phyloP scores from a whole-genome alignment of 2,113 vertebrate genomes.

The Tiliqua scincoides region DNA sequence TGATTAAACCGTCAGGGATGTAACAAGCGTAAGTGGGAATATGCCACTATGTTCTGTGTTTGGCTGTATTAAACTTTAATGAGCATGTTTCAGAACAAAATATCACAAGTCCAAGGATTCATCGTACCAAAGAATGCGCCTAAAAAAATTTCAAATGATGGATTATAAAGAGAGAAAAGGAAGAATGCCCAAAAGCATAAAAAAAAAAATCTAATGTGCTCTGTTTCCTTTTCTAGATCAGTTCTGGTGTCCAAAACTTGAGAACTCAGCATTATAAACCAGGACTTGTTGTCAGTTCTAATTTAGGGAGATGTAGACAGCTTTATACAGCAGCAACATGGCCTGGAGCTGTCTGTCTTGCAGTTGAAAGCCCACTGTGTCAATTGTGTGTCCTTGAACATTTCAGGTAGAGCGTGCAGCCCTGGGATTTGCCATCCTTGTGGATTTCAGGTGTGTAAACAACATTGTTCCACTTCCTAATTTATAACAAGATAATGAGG shows the following conservation, averaged over 20 bases:
- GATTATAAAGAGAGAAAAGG: not conserved
- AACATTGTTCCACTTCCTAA: constrained; percentile 56
- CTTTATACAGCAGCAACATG: constrained; percentile 77
- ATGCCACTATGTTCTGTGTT: constrained; percentile 9
- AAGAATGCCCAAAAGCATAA: constrained; percentile 63
- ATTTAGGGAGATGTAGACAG: constrained; percentile 79
- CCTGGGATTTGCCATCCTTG: constrained; percentile 66
- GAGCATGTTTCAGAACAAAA: constrained; percentile 25
- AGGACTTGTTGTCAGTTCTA: constrained; percentile 81
- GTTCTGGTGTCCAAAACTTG: constrained; percentile 70
- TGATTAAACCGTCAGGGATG: constrained; percentile 35
- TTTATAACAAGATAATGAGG: constrained; percentile 57
- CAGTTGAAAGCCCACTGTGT: constrained; percentile 73
- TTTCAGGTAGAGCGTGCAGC: constrained; percentile 73
- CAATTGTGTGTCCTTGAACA: constrained; percentile 83
- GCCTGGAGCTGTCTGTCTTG: constrained; percentile 82
- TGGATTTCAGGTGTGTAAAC: constrained; percentile 68
- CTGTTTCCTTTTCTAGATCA: constrained; percentile 63
- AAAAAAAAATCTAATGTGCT: constrained; percentile 21
- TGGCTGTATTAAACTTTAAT: constrained; percentile 30
- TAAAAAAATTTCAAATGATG: not conserved
- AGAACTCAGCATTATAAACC: constrained; percentile 72
- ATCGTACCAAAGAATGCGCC: not conserved
- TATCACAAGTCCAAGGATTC: not conserved
- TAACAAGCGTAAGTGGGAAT: constrained; percentile 18